Evolutionary conservation across 2,888 invertebrate species (phyloP), one percentile per base, ranked within the genome.

Genomic region (Lamproptera curius): DNA sequence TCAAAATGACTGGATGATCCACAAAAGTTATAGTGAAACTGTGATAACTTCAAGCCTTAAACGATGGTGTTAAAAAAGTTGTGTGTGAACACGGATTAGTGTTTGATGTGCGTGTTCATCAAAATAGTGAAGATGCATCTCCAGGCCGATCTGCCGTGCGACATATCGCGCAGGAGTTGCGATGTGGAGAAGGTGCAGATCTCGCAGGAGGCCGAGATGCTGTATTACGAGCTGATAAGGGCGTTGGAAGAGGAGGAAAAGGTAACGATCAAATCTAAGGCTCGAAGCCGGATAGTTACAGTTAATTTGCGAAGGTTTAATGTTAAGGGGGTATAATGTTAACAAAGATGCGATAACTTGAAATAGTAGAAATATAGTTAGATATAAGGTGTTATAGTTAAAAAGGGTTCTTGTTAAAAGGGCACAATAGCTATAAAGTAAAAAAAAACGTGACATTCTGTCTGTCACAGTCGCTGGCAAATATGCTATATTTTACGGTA

Each of bases 181-280:
- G 80, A 81, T 16, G 67, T 70, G 59, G 83, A 73, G 63, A 86
- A 86, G 62, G 54, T 85, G 16, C 79, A 86, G 63, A 80, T 85
- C 37, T 86, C 88, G 0, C 78, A 84, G 57, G 88, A 89, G 57
- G 88, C 88, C 2, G 86, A 88, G 63, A 77, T 88, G 80, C 73
- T 89, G 46, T 89, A 88, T 53, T 88, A 88, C 55, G 88, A 88
- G 65, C 78, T 89, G 46, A 87, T 88, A 57, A 73, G 67, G 37
- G 84, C 85, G 1, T 56, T 88, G 48, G 88, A 89, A 49, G 87
- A 88, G 51, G 89, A 89, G 51, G 89, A 89, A 70, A 68, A 68
- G 88, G 89, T 89, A 70, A 38, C 8, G n/a, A n/a, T n/a, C n/a
- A n/a, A n/a, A n/a, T n/a, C n/a, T n/a, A n/a, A n/a, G n/a, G n/a